phyloP scores from a whole-genome alignment of 2,888 invertebrate genomes.

The Thecophora atra region DNA sequence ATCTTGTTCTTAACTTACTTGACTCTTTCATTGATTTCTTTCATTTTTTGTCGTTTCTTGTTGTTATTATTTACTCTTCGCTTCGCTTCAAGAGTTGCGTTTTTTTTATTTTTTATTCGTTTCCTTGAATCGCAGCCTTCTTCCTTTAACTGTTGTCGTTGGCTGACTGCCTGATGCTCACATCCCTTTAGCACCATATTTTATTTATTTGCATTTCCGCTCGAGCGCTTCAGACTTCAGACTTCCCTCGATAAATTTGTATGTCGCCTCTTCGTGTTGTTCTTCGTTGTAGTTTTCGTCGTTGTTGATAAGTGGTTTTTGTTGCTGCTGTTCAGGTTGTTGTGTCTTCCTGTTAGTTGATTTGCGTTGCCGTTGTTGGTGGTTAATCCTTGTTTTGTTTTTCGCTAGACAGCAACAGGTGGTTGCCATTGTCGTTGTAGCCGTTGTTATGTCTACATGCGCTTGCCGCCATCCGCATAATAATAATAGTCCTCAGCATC shows the following conservation, averaged over 20 bases:
- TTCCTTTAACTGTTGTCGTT: background rate
- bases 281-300: background rate
- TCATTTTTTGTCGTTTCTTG: background rate
- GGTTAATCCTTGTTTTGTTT: conserved; percentile 7
- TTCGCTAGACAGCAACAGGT: conserved; percentile 28
- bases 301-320: background rate
- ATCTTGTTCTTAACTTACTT: no score
- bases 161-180: conserved; percentile 2
- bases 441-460: background rate
- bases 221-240: conserved; percentile 37
- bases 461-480: conserved; percentile 12
- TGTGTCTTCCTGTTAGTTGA: conserved; percentile 1
- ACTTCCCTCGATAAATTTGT: conserved; percentile 26
- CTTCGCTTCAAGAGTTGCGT: background rate
- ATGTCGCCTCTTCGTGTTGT: conserved; percentile 34
- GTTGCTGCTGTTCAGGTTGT: background rate
- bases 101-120: background rate
- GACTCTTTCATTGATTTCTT: no score
- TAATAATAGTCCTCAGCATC: conserved; percentile 4
- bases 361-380: background rate
- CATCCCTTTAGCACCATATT: conserved; percentile 29
- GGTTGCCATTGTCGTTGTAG: conserved; percentile 20
- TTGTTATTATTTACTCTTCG: background rate
- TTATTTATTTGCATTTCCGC: conserved; percentile 39
- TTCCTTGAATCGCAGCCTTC: conserved; percentile 7